Conservation (phyloP, 2,888 invertebrate species). For the Dicranocentrus wangi region DNA sequence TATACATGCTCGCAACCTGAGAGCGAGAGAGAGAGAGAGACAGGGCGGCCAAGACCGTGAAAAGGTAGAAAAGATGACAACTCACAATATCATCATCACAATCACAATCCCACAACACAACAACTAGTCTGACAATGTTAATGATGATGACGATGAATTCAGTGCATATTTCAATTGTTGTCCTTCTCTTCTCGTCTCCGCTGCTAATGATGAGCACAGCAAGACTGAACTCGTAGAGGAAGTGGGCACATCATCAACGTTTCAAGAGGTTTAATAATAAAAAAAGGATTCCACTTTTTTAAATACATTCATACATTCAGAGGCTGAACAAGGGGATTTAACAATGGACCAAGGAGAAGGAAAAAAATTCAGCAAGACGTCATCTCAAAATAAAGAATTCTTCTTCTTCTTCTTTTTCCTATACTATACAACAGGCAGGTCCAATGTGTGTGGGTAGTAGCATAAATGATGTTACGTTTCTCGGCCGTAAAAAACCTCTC, state of each 20-base stretch:
- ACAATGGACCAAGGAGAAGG: background rate
- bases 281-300: background rate
- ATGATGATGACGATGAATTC: conserved; percentile 59
- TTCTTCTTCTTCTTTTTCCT: background rate
- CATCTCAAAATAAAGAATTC: background rate
- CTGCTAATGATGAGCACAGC: conserved; percentile 12
- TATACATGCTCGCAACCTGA: too few species aligned
- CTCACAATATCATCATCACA: too few species aligned
- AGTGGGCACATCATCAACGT: background rate
- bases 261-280: too few species aligned
- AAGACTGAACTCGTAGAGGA: conserved; percentile 22
- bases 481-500: background rate
- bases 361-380: conserved; percentile 29
- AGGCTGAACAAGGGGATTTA: background rate
- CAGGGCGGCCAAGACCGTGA: conserved; percentile 31
- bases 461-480: background rate
- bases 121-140: conserved; percentile 32
- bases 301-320: background rate
- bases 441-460: conserved; percentile 9
- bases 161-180: conserved; percentile 44
- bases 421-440: too few species aligned
- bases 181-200: conserved; percentile 4
- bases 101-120: too few species aligned
- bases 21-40: background rate
- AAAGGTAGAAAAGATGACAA: conserved; percentile 26